Evolutionary conservation across 2,888 invertebrate genomes (phyloP), one percentile per base, ranked within the genome.

Genomic region (Epistrophella euchroma): DNA sequence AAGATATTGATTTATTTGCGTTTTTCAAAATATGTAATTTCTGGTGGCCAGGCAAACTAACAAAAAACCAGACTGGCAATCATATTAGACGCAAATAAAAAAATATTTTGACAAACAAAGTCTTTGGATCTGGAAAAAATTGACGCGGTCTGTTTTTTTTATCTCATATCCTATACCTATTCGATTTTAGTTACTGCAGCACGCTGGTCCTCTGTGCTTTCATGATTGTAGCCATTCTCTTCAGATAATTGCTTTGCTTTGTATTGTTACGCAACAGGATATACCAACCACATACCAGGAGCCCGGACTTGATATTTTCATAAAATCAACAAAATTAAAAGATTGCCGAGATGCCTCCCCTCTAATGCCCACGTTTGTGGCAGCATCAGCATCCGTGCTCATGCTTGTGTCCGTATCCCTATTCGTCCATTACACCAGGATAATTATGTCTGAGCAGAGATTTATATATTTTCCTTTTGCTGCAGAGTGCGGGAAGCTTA

Each of bases 271-370:
- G 71, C 70, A 64, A 52, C 55, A 55, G 75, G 80, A 76, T 58
- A 76, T 58, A 43, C 40, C 28, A 40, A 56, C 74, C 43, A 17
- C 43, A 64, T 11, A 74, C 56, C 64, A 40, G 79, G 50, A 56
- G 70, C 56, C 64, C 40, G 79, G 50, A 56, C 40, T 37, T 50
- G 47, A 73, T 73, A 70, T 80, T 83, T 83, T 80, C 76, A 85
- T 85, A 80, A 85, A 85, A 85, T 80, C 80, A 80, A 76, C 80
- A 60, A 80, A 76, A 76, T 76, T 72, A 77, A 80, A 83, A 75
- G 72, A 80, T 75, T 80, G 66, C 60, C 32, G 32, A n/a, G 19
- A 28, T 78, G 32, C 5, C 17, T n/a, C 13, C 17, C 22, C 13
- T 4, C 17, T 28, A 15, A 0, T 25, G 10, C 52, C 6, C 68